Evolutionary conservation across 1,140 invertebrate genomes (phyloP), one percentile per base, ranked within the genome.

Genomic region (Heliconius hewitsoni): DNA sequence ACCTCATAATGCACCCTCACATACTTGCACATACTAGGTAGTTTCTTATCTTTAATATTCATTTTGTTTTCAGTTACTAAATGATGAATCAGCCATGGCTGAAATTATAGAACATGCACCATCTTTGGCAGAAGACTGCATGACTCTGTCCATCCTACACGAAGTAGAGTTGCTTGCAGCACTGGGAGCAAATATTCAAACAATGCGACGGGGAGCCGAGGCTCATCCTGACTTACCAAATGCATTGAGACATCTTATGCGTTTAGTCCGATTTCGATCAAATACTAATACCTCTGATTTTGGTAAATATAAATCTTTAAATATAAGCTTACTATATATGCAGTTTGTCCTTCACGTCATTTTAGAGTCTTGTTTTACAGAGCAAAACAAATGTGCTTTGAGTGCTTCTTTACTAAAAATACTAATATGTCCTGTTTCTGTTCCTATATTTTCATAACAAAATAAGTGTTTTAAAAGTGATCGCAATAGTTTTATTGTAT

Each of bases 131-230:
- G 92, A 93, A 30, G 92, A 94, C 74, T 94, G 91, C 76, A 91
- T 90, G 30, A 86, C 89, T 4, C 77, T 93, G 2, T 94, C 93
- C 3, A 93, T 94, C 27, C 79, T 94, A 1, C 92, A 94, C 76
- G 93, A 94, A 79, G 91, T 94, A 8, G 93, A 94, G 34, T 79
- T 94, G 9, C 78, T 94, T 1, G 93, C 93, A 3, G 92, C 93
- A 1, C 73, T 94, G 23, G 93, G 91, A 9, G 91, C 91, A 8
- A 94, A 91, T 76, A 81, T 93, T 1, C 84, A 89, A 46, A 93
- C 91, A n/a, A 94, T 94, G 92, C 80, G 92, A 37, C 84, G 93
- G 6, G 93, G 91, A 1, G 91, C 91, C 0, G 85, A 88, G 11
- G 91, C 90, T 1, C 90, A 91, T 55, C 93, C 92, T 0, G 89